Evolutionary conservation across 2,113 vertebrate species (phyloP).

Genomic region (Hydrolagus affinis): DNA sequence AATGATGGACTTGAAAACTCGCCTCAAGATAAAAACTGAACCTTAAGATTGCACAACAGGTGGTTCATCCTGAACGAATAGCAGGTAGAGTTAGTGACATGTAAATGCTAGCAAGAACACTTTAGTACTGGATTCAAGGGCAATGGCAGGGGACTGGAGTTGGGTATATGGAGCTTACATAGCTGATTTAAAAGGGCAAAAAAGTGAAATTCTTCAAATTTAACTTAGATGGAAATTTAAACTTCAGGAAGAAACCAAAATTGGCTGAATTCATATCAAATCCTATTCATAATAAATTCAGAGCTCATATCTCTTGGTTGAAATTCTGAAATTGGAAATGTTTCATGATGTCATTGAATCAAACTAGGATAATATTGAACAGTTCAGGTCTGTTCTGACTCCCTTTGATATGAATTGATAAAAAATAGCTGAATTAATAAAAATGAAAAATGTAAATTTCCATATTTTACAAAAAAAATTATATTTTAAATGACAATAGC

Average conservation of each 20-base stretch:
- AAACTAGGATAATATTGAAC: neutral
- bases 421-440: too few species aligned
- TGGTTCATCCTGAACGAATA: too few species aligned
- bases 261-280: neutral
- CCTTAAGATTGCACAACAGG: too few species aligned
- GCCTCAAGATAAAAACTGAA: too few species aligned
- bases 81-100: too few species aligned
- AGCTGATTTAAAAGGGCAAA: too few species aligned
- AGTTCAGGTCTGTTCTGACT: neutral
- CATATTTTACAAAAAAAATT: slow-evolving; percentile 9
- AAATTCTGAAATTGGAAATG: neutral
- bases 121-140: too few species aligned
- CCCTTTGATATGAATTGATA: neutral
- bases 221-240: neutral
- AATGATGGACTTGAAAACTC: too few species aligned
- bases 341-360: slow-evolving; percentile 19
- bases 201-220: neutral
- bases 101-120: too few species aligned
- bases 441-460: neutral
- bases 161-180: too few species aligned
- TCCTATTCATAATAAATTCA: neutral
- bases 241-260: neutral
- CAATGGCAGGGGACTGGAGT: too few species aligned
- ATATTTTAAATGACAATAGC: slow-evolving; percentile 15
- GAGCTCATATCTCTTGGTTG: neutral